Evolutionary conservation across 1,140 invertebrate genomes (phyloP).

Genomic region (Drosophila pseudoobscura): DNA sequence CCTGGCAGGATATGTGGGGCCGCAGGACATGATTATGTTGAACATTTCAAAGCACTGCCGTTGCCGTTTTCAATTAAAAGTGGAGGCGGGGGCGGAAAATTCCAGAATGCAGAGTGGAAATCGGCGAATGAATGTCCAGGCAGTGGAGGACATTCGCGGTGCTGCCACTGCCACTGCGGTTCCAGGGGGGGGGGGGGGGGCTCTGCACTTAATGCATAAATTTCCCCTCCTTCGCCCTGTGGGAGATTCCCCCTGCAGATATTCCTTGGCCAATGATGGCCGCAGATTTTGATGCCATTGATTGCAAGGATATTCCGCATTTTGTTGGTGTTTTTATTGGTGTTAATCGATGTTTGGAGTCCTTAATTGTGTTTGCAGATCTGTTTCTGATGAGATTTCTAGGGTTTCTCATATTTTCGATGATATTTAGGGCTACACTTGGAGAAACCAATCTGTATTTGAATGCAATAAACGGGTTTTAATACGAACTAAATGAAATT

Average conservation of each 20-base stretch:
- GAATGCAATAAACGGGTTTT: too few species aligned
- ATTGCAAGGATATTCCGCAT: neutral
- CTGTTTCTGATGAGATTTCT: too few species aligned
- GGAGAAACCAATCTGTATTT: too few species aligned
- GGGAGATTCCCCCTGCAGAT: conserved; percentile 61
- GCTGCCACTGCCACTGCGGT: too few species aligned
- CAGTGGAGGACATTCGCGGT: conserved; percentile 24
- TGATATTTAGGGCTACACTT: too few species aligned
- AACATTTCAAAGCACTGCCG: conserved; percentile 41
- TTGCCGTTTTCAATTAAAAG: conserved; percentile 67
- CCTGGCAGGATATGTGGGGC: conserved; percentile 18
- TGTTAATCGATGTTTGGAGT: too few species aligned
- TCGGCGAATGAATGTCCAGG: conserved; percentile 25
- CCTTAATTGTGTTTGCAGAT: too few species aligned
- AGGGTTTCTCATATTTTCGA: too few species aligned
- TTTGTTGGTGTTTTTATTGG: too few species aligned
- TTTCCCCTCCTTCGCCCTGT: conserved; percentile 45
- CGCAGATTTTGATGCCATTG: conserved; percentile 32
- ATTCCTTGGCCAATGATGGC: conserved; percentile 54
- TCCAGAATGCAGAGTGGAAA: conserved; percentile 48
- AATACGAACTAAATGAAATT: too few species aligned
- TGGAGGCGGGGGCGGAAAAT: conserved; percentile 30
- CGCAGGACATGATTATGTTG: conserved; percentile 73
- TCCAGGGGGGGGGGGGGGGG: too few species aligned
- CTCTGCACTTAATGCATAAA: conserved; percentile 77